These are phyloP conservation scores for Chironomus tentans DNA, from an alignment of 2,888 invertebrate species.

Conservation along the genomic window DNA sequence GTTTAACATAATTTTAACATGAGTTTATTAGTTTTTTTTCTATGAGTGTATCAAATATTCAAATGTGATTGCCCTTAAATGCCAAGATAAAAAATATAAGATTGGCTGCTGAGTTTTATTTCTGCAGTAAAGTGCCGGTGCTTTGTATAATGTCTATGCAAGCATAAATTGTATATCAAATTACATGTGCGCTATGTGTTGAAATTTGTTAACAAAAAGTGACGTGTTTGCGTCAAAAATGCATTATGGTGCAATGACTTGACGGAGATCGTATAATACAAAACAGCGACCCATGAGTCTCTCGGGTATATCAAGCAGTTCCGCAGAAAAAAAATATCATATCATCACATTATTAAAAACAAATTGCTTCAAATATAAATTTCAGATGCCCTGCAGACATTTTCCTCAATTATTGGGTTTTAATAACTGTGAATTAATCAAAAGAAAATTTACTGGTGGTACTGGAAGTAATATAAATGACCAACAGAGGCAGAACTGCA, in stretches of 20 bases:
- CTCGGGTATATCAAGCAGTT: neutral
- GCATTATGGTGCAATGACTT: conserved; percentile 8
- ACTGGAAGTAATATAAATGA: neutral
- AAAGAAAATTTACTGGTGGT: conserved; percentile 6
- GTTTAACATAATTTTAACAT: too few species aligned
- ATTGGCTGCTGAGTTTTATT: neutral
- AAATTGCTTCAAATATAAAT: too few species aligned
- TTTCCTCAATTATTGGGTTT: neutral
- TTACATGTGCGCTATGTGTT: conserved; percentile 1
- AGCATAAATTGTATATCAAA: conserved; percentile 2
- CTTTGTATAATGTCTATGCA: neutral
- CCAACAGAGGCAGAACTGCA: neutral
- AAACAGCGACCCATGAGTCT: neutral
- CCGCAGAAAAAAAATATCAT: neutral
- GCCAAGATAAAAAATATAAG: neutral
- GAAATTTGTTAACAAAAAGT: neutral
- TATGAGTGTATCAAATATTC: neutral
- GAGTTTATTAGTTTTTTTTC: too few species aligned
- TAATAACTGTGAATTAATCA: neutral
- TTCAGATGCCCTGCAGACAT: neutral
- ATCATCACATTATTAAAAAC: neutral
- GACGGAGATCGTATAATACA: neutral
- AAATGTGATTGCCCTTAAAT: conserved; percentile 16
- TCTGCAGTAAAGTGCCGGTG: neutral
- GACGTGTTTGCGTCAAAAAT: conserved; percentile 21